These are phyloP conservation scores for Halocaridina rubra DNA, from an alignment of 2,888 invertebrate species.

Conservation along the genomic window DNA sequence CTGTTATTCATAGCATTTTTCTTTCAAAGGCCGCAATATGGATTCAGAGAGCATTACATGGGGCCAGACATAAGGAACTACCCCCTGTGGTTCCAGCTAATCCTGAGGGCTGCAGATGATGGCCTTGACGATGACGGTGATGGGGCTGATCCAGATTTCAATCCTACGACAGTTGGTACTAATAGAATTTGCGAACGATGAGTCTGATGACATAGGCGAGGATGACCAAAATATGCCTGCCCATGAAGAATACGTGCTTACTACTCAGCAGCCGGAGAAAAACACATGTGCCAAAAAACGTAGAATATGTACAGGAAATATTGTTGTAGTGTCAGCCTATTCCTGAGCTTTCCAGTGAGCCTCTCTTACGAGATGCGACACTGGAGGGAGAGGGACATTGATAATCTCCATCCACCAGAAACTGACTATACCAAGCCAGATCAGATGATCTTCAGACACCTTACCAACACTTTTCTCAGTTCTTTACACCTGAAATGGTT, in stretches of 20 bases:
- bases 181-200: not conserved
- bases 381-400: conserved; percentile 4
- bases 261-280: not conserved
- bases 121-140: not conserved
- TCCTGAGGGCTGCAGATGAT: not conserved
- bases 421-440: not conserved
- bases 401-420: no score
- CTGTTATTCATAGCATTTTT: not conserved
- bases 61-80: not conserved
- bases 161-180: not conserved
- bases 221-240: no score
- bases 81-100: not conserved
- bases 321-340: no score
- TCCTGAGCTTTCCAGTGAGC: not conserved
- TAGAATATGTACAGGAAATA: no score
- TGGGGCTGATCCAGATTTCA: not conserved
- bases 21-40: no score
- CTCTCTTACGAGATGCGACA: not conserved
- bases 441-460: not conserved
- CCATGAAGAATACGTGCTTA: not conserved
- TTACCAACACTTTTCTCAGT: not conserved
- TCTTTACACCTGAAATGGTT: no score
- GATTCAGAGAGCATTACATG: no score
- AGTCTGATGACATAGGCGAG: not conserved
- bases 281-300: not conserved